Evolutionary conservation across 1,140 invertebrate species (phyloP).

Genomic region (Lutraria rhynchaena): DNA sequence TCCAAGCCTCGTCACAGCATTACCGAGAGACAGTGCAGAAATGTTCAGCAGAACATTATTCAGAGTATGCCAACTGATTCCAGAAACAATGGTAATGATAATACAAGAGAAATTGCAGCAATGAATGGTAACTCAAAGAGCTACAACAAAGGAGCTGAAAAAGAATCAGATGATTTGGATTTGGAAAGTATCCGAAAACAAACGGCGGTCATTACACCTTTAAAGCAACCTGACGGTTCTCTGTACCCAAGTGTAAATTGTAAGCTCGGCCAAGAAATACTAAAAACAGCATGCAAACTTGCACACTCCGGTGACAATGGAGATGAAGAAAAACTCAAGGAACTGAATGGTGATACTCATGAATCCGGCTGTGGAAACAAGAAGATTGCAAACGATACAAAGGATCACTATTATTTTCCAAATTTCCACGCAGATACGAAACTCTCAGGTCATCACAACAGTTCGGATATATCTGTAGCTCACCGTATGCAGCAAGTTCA

Average conservation of each 20-base stretch:
- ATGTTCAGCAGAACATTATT: not conserved
- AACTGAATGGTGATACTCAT: conserved; percentile 3
- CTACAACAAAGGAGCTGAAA: too few relatives aligned
- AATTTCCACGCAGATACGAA: conserved; percentile 41
- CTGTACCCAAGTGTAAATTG: not conserved
- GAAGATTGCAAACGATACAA: not conserved
- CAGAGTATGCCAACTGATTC: too few relatives aligned
- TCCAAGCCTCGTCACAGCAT: too few relatives aligned
- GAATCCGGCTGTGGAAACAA: not conserved
- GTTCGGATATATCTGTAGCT: not conserved
- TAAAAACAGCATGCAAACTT: conserved; percentile 4
- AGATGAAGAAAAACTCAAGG: conserved; percentile 18
- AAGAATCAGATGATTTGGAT: not conserved
- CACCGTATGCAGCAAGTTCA: conserved; percentile 31
- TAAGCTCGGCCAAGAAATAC: conserved; percentile 22
- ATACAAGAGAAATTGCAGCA: too few relatives aligned
- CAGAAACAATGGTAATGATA: too few relatives aligned
- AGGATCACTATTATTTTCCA: conserved; percentile 32
- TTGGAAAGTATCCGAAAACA: not conserved
- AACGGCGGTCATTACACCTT: conserved; percentile 30
- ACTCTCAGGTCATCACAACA: conserved; percentile 1
- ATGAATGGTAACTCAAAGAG: too few relatives aligned
- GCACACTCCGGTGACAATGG: not conserved
- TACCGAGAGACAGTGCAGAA: too few relatives aligned
- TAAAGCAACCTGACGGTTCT: not conserved